Conservation (phyloP, 2,113 vertebrate genomes). For the Trematomus loennbergii region DNA sequence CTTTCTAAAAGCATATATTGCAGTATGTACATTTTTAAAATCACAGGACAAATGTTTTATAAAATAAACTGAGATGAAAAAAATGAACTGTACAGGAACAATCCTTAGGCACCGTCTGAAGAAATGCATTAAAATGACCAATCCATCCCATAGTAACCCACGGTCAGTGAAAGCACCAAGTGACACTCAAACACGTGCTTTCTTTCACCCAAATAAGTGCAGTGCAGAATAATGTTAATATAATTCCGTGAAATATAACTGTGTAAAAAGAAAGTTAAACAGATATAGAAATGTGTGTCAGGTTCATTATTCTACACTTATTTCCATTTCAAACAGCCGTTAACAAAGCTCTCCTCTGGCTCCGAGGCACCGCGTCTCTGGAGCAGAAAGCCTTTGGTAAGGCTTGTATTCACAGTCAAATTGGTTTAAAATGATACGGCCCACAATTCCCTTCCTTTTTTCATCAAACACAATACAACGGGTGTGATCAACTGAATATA, state of each 20-base stretch:
- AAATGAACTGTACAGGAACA: conserved; percentile 22
- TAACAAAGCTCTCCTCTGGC: conserved; percentile 12
- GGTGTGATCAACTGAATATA: not conserved
- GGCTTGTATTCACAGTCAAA: conserved; percentile 47
- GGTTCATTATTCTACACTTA: conserved; percentile 23
- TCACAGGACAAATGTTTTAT: conserved; percentile 3
- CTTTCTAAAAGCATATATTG: conserved; percentile 33
- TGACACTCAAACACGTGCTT: conserved; percentile 5
- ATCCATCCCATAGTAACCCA: not conserved
- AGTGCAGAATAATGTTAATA: conserved; percentile 37
- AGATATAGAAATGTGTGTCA: not conserved
- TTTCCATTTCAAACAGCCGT: conserved; percentile 30
- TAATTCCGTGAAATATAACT: conserved; percentile 22
- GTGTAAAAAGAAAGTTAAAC: conserved; percentile 20
- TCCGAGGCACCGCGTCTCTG: conserved; percentile 6
- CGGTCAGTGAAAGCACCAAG: not conserved
- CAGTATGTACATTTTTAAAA: conserved; percentile 32
- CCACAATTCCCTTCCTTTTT: not conserved
- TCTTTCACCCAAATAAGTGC: conserved; percentile 29
- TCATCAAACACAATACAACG: conserved; percentile 1
- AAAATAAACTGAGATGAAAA: conserved; percentile 13
- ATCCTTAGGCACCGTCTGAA: conserved; percentile 38
- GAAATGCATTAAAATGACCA: not conserved
- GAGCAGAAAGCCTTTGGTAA: conserved; percentile 8
- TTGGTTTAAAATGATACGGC: conserved; percentile 9